Base-by-base conservation (phyloP, 2,113 vertebrate genomes). In the Seriola dumerili region DNA sequence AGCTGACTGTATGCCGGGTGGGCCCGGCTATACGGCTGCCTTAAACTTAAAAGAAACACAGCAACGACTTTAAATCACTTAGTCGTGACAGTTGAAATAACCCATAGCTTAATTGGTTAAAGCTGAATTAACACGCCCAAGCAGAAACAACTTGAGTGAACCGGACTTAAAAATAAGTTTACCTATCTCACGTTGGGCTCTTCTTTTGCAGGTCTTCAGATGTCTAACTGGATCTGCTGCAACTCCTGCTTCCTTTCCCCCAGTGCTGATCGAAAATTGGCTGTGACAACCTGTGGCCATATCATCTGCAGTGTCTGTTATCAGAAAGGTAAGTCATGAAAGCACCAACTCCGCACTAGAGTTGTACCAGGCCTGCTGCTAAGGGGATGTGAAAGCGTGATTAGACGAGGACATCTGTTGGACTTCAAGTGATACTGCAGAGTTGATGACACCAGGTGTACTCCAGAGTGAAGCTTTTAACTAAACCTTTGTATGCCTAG, bases 231-330 rank as follows among this genome's bases (percentile, higher is more conserved):
- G 66, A 79, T 96, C 8, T 96, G 95, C 89, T 99, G 98, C 86
- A 99, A 98, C 3, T 89, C 82, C 17, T 99, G 98, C 89, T 96
- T 97, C 90, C 86, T 88, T 0, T 77, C 92, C 2, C 95, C 96
- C 1, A 74, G 74, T 11, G 54, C 90, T 58, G 81, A 94, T 0
- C 85, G 91, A 0, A 78, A 90, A 36, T 95, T 98, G 78, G 92
- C 91, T 34, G 85, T 99, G 36, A 97, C 97, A 16, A 96, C 48
- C 81, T 99, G 98, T 0, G 97, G 97, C 2, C 98, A 99, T 75
- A 80, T 99, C 61, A 70, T 97, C 77, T 99, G 98, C 19, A 95
- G 92, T 8, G 7, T 63, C 12, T 99, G 98, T 83, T 96, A 96
- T 62, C 87, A 90, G 76, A 96, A 95, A 97, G 97, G 97, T 73